A percentile compares a stretch with the other conserved stretches of the same genome.
Evolutionary conservation across 2,113 vertebrate species (phyloP).

Genomic region (Myrmecobius fasciatus): DNA sequence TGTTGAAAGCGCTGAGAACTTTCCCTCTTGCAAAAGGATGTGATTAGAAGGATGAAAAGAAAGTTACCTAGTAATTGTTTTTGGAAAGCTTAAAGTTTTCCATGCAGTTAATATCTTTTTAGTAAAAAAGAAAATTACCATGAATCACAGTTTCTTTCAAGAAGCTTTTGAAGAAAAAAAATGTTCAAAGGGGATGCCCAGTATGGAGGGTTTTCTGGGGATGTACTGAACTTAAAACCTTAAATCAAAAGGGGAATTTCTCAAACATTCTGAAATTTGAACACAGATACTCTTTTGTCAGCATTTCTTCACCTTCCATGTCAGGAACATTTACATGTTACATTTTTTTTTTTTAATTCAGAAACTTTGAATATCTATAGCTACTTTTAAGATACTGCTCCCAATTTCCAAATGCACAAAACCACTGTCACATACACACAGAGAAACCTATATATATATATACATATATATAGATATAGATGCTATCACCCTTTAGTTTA

Average conservation of each 20-base stretch:
- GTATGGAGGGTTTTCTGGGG: background rate
- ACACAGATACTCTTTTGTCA: constrained; percentile 37
- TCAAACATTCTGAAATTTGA: constrained; percentile 40
- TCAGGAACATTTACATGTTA: constrained; percentile 23
- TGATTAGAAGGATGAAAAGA: constrained; percentile 17
- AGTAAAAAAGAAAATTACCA: constrained; percentile 29
- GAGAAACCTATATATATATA: background rate
- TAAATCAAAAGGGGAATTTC: constrained; percentile 72
- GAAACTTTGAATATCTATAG: background rate
- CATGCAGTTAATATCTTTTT: constrained; percentile 56
- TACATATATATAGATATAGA: background rate
- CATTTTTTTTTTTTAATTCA: background rate
- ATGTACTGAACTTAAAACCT: constrained; percentile 29
- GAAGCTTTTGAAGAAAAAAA: constrained; percentile 20
- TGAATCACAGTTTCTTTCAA: constrained; percentile 58
- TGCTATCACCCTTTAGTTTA: background rate
- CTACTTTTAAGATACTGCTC: background rate
- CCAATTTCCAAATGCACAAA: background rate
- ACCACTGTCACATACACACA: background rate
- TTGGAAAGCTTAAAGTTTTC: constrained; percentile 64
- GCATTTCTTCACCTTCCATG: constrained; percentile 35
- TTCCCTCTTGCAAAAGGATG: background rate
- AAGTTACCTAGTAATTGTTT: constrained; percentile 8
- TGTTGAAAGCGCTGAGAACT: background rate
- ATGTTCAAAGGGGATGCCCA: constrained; percentile 72